phyloP scores from a whole-genome alignment of 2,113 vertebrate species.

The Bubalus kerabau region DNA sequence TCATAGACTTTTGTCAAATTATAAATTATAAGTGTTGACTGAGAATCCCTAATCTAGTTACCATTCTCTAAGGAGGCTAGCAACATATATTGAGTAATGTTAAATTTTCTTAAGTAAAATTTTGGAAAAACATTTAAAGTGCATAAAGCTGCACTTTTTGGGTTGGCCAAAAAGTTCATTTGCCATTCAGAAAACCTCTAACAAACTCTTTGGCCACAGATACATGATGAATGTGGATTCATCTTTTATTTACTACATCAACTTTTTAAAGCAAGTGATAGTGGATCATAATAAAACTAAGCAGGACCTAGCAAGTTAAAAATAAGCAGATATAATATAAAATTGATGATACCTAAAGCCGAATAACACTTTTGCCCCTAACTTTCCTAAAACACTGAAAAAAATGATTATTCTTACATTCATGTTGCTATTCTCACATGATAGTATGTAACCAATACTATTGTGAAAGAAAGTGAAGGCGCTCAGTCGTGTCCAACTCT shows the following conservation, averaged over 20 bases:
- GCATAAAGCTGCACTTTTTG: not conserved
- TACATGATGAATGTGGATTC: not conserved
- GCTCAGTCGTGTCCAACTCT: not conserved
- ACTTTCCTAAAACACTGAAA: not conserved
- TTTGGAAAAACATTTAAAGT: not conserved
- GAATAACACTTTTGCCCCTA: not conserved
- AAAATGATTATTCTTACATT: not conserved
- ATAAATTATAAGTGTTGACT: not conserved
- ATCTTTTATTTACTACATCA: not conserved
- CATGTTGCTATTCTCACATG: not conserved
- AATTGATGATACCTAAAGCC: not conserved
- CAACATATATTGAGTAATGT: not conserved
- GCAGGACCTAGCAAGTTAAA: not conserved
- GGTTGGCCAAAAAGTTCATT: not conserved
- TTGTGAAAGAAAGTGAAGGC: not conserved
- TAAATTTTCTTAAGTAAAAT: not conserved
- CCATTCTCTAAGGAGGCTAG: not conserved
- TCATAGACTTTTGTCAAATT: constrained; percentile 7
- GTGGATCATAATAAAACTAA: not conserved
- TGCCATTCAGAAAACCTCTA: not conserved
- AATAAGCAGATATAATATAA: not conserved
- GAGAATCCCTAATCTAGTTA: not conserved
- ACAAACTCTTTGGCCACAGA: not conserved
- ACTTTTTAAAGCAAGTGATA: not conserved
- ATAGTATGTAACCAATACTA: not conserved